A percentile compares a stretch with the other conserved stretches of the same genome.
These are phyloP conservation scores for Mionectes macconnelli DNA, from an alignment of 2,113 vertebrate species.

Conservation along the genomic window DNA sequence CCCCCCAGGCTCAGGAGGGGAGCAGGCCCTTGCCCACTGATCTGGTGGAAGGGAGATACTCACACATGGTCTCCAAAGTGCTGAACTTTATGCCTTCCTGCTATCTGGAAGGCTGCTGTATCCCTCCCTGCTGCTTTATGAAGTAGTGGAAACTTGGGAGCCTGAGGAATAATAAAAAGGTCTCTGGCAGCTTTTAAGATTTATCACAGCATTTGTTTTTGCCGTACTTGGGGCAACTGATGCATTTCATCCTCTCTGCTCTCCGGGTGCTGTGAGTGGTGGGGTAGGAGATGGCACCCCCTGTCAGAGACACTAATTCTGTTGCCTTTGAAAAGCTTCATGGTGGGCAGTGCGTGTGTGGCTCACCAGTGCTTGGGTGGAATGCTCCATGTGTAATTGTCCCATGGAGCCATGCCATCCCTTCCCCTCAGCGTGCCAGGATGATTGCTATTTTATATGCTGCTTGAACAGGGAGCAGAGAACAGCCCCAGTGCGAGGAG, in stretches of 20 bases:
- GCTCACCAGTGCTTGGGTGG: neutral
- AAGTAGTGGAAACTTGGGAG: slow-evolving; percentile 18
- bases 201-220: slow-evolving; percentile 16
- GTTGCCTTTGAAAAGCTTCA: neutral
- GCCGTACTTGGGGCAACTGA: neutral
- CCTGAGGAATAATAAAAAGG: neutral
- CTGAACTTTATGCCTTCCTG: neutral
- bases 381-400: neutral
- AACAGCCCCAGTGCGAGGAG: neutral
- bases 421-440: fast-evolving
- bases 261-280: neutral
- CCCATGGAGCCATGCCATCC: neutral
- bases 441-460: neutral
- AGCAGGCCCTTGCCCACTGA: neutral
- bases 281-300: neutral
- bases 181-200: neutral
- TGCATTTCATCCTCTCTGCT: neutral
- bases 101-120: neutral
- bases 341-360: neutral
- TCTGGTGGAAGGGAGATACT: neutral
- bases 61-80: neutral
- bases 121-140: slow-evolving; percentile 12
- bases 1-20: fast-evolving
- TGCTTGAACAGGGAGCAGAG: neutral
- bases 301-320: neutral